Evolutionary conservation across 2,797 vertebrate species (phyloP), one percentile per base, ranked within the genome.

Genomic region (Syngnathus rostellatus): DNA sequence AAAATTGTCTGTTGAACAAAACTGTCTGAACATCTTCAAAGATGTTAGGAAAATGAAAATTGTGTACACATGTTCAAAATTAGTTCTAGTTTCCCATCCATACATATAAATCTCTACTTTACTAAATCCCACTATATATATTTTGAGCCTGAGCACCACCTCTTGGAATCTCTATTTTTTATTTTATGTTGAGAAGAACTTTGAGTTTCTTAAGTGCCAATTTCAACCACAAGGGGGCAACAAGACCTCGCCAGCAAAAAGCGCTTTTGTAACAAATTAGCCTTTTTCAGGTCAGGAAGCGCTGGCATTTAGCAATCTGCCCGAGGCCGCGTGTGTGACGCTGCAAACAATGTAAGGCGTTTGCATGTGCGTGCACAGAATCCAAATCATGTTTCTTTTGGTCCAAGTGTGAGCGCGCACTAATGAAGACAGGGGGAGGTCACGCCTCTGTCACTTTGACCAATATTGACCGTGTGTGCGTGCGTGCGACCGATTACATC

Each of bases 391-490:
- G 57, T 54, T 67, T 73, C 55, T 65, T 70, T 73, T 68, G 72
- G 68, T 73, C 71, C 82, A 63, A 63, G 53, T 72, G 77, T 77
- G 70, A 67, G 71, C 10, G 68, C 74, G 67, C 62, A 53, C 57
- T 78, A 78, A 76, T 68, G 68, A 79, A 75, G 78, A 81, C 70
- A 51, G 66, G 72, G 66, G 73, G 83, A 81, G 83, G 84, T 85
- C 83, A 82, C 71, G 73, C 77, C 68, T 72, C 67, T 82, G 83
- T 77, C 79, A 69, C 67, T 71, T 75, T 72, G 71, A 81, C 81
- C 83, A 87, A 86, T 86, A 87, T 87, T 87, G 81, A 85, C 77
- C 63, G 9, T 72, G 70, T 68, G 76, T 65, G 77, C 60, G 66
- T 71, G 45, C 51, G 45, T 50, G 50, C 48, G 61, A 71, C 75